Base-by-base conservation (phyloP, 2,888 invertebrate species). In the Prenolepis imparis region DNA sequence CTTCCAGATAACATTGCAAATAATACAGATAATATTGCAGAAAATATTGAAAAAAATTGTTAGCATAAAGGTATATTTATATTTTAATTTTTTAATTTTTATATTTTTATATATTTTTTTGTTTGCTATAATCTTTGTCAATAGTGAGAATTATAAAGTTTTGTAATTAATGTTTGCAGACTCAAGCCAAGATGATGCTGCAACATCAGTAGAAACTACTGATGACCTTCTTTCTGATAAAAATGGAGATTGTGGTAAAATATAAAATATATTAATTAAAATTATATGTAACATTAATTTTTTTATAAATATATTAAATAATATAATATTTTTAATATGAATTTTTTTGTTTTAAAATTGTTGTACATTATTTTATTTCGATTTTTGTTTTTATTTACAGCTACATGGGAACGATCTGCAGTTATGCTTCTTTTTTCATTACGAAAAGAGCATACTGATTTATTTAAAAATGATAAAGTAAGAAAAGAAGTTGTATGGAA, bases 321-420 rank as follows among this genome's bases (percentile, higher is more conserved):
- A 57, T 21, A 57, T 57, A 3, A 3, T 57, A 57, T 24, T n/a
- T 24, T 57, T 57, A 57, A n/a, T 57, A 57, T 59, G 28, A 28
- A 28, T 28, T 28, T 28, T 28, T 2, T 28, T 28, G 28, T n/a
- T 28, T 28, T 28, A 28, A 1, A 28, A 28, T 28, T n/a, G n/a
- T n/a, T n/a, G n/a, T 28, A 28, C 28, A 28, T 28, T 28, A 28
- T 28, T 28, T 59, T 57, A n/a, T 57, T 57, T 59, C 4, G 11
- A 32, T 59, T 15, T 28, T 28, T 59, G 15, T 59, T 5, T 24
- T 28, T 59, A 28, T 59, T 39, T 63, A n/a, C 5, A 63, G 39
- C 63, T 63, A 63, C 63, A 63, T 63, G 63, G 63, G n/a, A 63
- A 39, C 39, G 11, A n/a, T 32, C 63, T n/a, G n/a, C 63, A 63